Base-by-base conservation (phyloP, 1,140 invertebrate species). In the Plodia interpunctella region DNA sequence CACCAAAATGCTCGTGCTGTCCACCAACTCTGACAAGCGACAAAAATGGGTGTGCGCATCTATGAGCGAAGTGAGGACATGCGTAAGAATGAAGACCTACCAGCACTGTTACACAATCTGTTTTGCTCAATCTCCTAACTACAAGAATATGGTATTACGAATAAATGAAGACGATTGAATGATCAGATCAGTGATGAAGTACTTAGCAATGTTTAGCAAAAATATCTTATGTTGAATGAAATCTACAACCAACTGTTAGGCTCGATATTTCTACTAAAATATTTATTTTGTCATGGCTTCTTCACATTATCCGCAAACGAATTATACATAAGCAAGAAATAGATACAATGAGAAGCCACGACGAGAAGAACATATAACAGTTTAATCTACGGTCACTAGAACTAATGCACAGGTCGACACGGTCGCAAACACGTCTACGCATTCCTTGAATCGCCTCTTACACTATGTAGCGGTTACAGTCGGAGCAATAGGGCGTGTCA, bases 381-480 rank as follows among this genome's bases (percentile, higher is more conserved):
- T 51, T 18, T 44, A 51, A 61, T 64, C 61, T 63, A 73, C 73
- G 70, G 68, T 76, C 67, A 70, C 72, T 74, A 25, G 6, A 25
- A 25, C 21, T 25, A 81, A 60, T 67, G 70, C 74, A 88, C 77
- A 83, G 72, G 72, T 81, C 83, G 83, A 87, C 86, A 86, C 83
- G 86, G 84, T 84, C 76, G 88, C 88, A 89, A 86, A 82, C 85
- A 80, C 78, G 82, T 87, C 76, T 70, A 86, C 92, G 80, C 85
- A 83, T 78, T 72, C 70, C 66, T 66, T 61, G 59, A 59, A 72
- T 55, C 74, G 70, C 68, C 71, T 76, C 92, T 96, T 94, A 96
- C 94, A 94, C 93, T 83, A 96, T 94, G 80, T 92, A 91, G 76
- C 92, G 91, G 90, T 94, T 93, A 90, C 94, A 96, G 76, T 93